Evolutionary conservation across 2,113 vertebrate species (phyloP).

Genomic region (Xiphophorus couchianus): DNA sequence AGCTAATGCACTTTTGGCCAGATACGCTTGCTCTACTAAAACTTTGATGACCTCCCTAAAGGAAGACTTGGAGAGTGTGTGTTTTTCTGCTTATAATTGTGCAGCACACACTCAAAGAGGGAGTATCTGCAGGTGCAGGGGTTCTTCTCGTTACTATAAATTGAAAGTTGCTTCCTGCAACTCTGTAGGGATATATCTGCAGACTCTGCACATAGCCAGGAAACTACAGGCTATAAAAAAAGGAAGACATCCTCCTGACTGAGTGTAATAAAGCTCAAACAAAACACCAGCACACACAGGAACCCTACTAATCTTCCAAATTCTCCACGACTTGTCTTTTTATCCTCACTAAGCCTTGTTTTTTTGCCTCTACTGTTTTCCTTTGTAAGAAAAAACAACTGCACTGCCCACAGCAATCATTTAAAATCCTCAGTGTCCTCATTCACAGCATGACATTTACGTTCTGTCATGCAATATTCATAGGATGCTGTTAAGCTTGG

Average conservation of each 20-base stretch:
- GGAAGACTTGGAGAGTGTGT: conserved; percentile 38
- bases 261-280: conserved; percentile 23
- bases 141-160: conserved; percentile 26
- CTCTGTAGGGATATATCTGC: conserved; percentile 32
- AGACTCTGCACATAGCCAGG: conserved; percentile 40
- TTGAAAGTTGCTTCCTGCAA: conserved; percentile 28
- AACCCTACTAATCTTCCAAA: conserved; percentile 33
- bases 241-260: conserved; percentile 37
- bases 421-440: background rate
- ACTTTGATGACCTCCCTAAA: conserved; percentile 21
- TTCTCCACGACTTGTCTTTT: conserved; percentile 30
- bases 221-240: conserved; percentile 16
- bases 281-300: conserved; percentile 20
- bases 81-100: conserved; percentile 19
- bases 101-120: background rate
- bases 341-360: conserved; percentile 5
- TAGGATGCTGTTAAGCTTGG: conserved; percentile 5
- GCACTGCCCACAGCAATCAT: background rate
- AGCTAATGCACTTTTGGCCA: conserved; percentile 52
- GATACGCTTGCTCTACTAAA: conserved; percentile 5
- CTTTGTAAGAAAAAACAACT: conserved; percentile 4
- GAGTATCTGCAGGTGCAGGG: conserved; percentile 39
- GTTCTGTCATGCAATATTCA: conserved; percentile 43
- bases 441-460: conserved; percentile 1
- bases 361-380: conserved; percentile 1